Evolutionary conservation across 2,888 invertebrate species (phyloP).

Genomic region (Eupithecia tripunctaria): DNA sequence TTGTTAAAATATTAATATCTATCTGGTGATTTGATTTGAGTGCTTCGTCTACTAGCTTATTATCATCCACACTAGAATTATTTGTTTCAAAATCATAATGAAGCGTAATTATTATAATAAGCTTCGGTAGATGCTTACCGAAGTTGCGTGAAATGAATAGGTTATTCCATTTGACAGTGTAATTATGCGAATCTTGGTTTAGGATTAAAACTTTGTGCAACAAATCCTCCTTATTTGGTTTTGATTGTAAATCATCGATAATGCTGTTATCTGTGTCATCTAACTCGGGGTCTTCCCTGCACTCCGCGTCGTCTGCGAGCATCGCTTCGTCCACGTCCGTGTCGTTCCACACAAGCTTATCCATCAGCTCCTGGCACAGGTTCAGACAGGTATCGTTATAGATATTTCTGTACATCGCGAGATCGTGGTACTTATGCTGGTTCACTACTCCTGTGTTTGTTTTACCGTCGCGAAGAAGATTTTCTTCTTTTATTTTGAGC

Average conservation of each 20-base stretch:
- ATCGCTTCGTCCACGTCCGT: constrained; percentile 22
- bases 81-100: constrained; percentile 38
- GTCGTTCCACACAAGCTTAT: constrained; percentile 47
- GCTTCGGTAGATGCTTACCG: constrained; percentile 40
- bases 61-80: constrained; percentile 39
- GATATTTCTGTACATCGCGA: constrained; percentile 64
- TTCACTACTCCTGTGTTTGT: constrained; percentile 48
- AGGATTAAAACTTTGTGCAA: constrained; percentile 62
- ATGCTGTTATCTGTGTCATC: constrained; percentile 37
- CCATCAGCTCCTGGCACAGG: constrained; percentile 55
- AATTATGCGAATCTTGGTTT: constrained; percentile 60
- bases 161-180: constrained; percentile 61
- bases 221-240: constrained; percentile 48
- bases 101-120: constrained; percentile 69
- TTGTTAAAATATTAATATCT: constrained; percentile 63
- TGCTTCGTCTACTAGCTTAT: constrained; percentile 52
- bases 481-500: constrained; percentile 54
- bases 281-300: constrained; percentile 36
- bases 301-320: constrained; percentile 34
- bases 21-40: constrained; percentile 54
- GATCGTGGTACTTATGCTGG: constrained; percentile 46
- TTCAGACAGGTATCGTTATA: constrained; percentile 68
- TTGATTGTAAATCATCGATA: constrained; percentile 20
- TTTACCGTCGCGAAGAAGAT: constrained; percentile 43
- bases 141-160: constrained; percentile 50